Percentiles rank a stretch among this genome's conserved stretches.
phyloP scores from a whole-genome alignment of 2,888 invertebrate genomes.

The Drosophila barbarae region DNA sequence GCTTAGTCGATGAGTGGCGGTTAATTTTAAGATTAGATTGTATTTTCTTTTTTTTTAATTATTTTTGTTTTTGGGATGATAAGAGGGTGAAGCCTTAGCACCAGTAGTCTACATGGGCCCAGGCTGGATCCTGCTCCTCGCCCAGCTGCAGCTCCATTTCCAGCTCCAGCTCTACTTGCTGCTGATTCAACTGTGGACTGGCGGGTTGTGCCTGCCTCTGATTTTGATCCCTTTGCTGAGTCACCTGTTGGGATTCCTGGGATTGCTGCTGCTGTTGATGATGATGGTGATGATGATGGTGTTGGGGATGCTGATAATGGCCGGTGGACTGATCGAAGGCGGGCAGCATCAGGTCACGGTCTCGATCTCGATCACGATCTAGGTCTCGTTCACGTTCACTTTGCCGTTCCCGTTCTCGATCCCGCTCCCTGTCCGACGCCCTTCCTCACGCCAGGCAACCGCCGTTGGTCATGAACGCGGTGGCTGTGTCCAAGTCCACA shows the following conservation, averaged over 20 bases:
- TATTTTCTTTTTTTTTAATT: background rate
- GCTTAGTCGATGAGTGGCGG: slow-evolving; percentile 33
- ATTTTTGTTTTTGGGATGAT: background rate
- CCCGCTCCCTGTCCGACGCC: slow-evolving; percentile 45
- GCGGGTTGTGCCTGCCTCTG: slow-evolving; percentile 15
- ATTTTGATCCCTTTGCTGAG: slow-evolving; percentile 18
- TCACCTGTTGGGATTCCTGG: slow-evolving; percentile 11
- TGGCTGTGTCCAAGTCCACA: slow-evolving; percentile 78
- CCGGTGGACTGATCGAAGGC: slow-evolving; percentile 43
- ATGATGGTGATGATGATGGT: background rate
- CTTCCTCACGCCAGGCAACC: slow-evolving; percentile 79
- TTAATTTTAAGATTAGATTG: slow-evolving; percentile 20
- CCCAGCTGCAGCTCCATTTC: slow-evolving; percentile 39
- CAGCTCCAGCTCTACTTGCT: slow-evolving; percentile 40
- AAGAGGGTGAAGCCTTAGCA: slow-evolving; percentile 42
- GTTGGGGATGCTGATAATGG: slow-evolving; percentile 2
- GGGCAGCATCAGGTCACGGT: slow-evolving; percentile 58
- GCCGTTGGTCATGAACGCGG: slow-evolving; percentile 78
- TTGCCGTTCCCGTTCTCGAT: slow-evolving; percentile 41
- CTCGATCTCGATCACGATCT: slow-evolving; percentile 16
- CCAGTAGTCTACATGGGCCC: slow-evolving; percentile 68
- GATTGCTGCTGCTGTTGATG: slow-evolving; percentile 4
- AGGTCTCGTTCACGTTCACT: slow-evolving; percentile 18
- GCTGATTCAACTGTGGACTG: slow-evolving; percentile 38
- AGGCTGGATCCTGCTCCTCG: slow-evolving; percentile 57